These are phyloP conservation scores for Habrosyne pyritoides DNA, from an alignment of 2,888 invertebrate genomes.

Conservation along the genomic window DNA sequence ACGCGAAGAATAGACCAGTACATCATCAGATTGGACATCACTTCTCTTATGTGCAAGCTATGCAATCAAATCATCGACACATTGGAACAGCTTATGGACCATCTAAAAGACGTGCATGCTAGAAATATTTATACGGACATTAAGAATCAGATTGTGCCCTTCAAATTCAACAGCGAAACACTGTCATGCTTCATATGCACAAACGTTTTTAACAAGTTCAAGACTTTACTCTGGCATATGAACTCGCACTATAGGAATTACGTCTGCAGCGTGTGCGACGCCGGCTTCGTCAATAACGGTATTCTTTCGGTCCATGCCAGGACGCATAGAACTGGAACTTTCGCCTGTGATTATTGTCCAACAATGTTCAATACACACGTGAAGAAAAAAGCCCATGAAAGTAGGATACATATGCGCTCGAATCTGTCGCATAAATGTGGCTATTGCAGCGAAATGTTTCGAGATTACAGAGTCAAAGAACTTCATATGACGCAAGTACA, in stretches of 20 bases:
- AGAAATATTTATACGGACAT: conserved; percentile 41
- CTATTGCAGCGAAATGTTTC: conserved; percentile 47
- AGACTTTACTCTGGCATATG: conserved; percentile 54
- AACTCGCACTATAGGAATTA: conserved; percentile 54
- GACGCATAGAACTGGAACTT: conserved; percentile 52
- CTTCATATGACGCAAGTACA: background rate
- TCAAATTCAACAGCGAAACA: conserved; percentile 44
- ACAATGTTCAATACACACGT: conserved; percentile 70
- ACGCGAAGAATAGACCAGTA: background rate
- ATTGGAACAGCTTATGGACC: conserved; percentile 39
- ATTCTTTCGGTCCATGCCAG: conserved; percentile 49
- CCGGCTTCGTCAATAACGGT: conserved; percentile 49
- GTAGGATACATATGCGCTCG: conserved; percentile 54
- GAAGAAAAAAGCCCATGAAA: conserved; percentile 67
- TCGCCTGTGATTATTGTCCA: conserved; percentile 62
- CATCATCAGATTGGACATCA: conserved; percentile 49
- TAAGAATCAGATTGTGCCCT: conserved; percentile 49
- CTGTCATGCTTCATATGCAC: conserved; percentile 49
- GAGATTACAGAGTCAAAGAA: conserved; percentile 9
- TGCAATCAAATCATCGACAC: conserved; percentile 29
- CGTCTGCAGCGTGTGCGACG: conserved; percentile 50
- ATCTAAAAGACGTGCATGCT: conserved; percentile 41
- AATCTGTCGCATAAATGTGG: conserved; percentile 53
- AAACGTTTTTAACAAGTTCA: conserved; percentile 45
- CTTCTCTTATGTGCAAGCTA: conserved; percentile 41